A percentile compares a stretch with the other conserved stretches of the same genome.
These are phyloP conservation scores for Leptobrachium leishanense DNA, from an alignment of 2,113 vertebrate species.

Conservation along the genomic window DNA sequence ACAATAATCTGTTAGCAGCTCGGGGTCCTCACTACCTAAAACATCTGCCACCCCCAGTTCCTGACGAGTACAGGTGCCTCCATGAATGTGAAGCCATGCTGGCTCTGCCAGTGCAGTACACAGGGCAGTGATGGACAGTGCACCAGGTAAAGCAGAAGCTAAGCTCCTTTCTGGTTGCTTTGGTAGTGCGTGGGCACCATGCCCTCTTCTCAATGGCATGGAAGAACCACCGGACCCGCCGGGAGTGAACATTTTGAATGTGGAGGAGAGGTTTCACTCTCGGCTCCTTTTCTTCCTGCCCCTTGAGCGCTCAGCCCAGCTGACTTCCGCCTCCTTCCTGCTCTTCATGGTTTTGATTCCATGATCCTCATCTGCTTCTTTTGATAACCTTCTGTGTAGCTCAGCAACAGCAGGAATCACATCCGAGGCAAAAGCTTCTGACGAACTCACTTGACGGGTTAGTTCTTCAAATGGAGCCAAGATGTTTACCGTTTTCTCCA, in stretches of 20 bases:
- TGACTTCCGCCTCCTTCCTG: too few relatives aligned
- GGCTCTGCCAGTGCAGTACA: conserved; percentile 93
- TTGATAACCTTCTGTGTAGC: too few relatives aligned
- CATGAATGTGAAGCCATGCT: conserved; percentile 89
- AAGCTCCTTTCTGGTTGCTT: conserved; percentile 90
- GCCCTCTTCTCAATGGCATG: conserved; percentile 76
- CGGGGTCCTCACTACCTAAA: conserved; percentile 82
- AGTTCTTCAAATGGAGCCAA: too few relatives aligned
- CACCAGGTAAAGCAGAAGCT: conserved; percentile 89
- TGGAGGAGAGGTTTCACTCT: conserved; percentile 35
- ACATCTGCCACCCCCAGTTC: conserved; percentile 91
- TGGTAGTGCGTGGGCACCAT: conserved; percentile 72
- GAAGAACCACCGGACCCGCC: conserved; percentile 74
- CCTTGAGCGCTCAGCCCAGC: too few relatives aligned
- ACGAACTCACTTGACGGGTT: too few relatives aligned
- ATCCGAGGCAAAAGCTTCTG: too few relatives aligned
- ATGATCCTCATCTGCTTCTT: too few relatives aligned
- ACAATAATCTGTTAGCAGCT: conserved; percentile 89
- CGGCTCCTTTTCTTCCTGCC: too few relatives aligned
- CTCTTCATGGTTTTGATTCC: too few relatives aligned
- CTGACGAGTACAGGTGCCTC: conserved; percentile 85
- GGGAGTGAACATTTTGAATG: conserved; percentile 81
- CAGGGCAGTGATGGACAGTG: conserved; percentile 88
- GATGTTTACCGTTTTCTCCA: too few relatives aligned
- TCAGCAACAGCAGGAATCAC: too few relatives aligned